Percentiles rank a stretch among this genome's conserved stretches.
Evolutionary conservation across 1,140 invertebrate species (phyloP).

Genomic region (Triops cancriformis): DNA sequence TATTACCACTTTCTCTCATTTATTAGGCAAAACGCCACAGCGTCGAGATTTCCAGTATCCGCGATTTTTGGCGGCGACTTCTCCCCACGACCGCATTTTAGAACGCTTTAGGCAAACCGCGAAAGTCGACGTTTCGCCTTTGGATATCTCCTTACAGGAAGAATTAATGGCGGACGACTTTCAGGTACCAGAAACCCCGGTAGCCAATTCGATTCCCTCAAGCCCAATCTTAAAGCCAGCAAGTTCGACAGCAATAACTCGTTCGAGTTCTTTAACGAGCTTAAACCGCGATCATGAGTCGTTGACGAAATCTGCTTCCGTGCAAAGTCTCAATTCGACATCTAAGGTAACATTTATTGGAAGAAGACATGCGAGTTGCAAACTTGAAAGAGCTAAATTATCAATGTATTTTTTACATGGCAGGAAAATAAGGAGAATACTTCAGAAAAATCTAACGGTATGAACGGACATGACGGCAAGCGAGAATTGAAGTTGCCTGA

Average conservation of each 20-base stretch:
- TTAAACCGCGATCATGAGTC: neutral
- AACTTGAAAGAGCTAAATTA: no score
- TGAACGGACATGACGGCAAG: neutral
- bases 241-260: neutral
- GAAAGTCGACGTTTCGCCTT: slow-evolving; percentile 18
- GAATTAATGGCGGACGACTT: neutral
- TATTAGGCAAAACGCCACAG: slow-evolving; percentile 46
- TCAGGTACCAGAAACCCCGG: neutral
- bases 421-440: neutral
- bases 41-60: slow-evolving; percentile 54
- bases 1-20: neutral
- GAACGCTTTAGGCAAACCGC: slow-evolving; percentile 42
- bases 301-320: neutral
- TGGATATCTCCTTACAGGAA: neutral
- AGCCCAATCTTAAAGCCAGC: neutral
- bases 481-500: neutral
- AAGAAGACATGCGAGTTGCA: neutral
- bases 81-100: slow-evolving; percentile 58
- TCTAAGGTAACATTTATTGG: neutral
- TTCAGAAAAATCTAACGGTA: neutral
- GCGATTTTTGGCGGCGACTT: slow-evolving; percentile 48
- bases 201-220: neutral
- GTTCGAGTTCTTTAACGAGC: neutral
- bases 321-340: neutral
- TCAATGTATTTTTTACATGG: neutral